Conservation (phyloP, 1,140 invertebrate species). For the Pseudobourletiella spinata region DNA sequence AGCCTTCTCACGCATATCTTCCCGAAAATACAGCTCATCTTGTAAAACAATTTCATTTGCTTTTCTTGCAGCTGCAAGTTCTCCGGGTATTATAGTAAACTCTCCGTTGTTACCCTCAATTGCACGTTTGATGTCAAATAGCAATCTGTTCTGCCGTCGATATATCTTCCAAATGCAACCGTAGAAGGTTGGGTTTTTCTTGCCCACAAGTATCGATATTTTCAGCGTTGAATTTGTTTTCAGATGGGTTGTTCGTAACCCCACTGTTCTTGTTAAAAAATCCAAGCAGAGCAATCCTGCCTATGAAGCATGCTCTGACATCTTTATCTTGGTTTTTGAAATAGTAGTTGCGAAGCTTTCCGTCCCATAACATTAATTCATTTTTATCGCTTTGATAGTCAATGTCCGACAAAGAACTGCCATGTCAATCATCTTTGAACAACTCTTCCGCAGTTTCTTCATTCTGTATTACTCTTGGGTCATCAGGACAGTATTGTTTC, state of each 20-base stretch:
- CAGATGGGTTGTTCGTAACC: not conserved
- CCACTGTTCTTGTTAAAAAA: not conserved
- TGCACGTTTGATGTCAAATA: not conserved
- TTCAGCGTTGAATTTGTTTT: not conserved
- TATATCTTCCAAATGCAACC: not conserved
- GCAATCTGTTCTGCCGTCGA: not conserved
- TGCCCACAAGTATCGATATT: not conserved
- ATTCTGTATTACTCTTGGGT: no score
- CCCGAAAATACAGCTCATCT: no score
- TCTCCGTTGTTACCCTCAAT: not conserved
- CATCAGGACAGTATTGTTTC: not conserved
- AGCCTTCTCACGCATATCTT: no score
- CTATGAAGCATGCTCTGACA: not conserved
- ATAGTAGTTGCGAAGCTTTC: not conserved
- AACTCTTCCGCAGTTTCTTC: no score
- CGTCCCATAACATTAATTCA: no score
- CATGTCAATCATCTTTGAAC: no score
- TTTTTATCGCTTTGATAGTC: no score
- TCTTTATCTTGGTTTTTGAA: not conserved
- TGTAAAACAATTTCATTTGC: no score
- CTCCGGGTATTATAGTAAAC: no score
- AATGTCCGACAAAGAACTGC: no score
- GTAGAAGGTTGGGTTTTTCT: not conserved
- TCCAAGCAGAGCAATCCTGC: not conserved
- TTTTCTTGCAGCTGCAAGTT: no score